Percentiles rank a stretch among this genome's conserved stretches.
phyloP scores from a whole-genome alignment of 1,140 invertebrate genomes.

The Panagrolaimus sp. region DNA sequence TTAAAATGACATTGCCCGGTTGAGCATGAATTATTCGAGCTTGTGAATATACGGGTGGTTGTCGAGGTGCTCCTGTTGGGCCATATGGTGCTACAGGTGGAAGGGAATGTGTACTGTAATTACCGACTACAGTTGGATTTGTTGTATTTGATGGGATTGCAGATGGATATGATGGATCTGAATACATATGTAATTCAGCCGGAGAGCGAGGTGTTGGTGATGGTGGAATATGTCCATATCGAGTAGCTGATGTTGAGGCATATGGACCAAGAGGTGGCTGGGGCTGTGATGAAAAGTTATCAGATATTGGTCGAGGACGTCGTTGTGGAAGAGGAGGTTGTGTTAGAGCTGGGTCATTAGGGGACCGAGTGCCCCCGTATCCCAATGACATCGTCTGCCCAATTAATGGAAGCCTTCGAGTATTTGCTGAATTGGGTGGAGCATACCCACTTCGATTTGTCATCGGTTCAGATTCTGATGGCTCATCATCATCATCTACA shows the following conservation, averaged over 20 bases:
- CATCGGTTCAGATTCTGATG: constrained; percentile 8
- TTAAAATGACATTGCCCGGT: not conserved
- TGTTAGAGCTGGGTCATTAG: not conserved
- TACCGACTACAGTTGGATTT: not conserved
- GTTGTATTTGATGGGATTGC: not conserved
- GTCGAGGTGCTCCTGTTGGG: not conserved
- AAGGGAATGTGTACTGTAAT: not conserved
- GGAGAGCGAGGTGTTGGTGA: not conserved
- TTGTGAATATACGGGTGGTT: not conserved
- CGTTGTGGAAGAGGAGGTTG: not conserved
- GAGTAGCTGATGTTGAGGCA: not conserved
- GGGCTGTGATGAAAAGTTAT: not conserved
- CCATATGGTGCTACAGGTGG: not conserved
- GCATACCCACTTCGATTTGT: not conserved
- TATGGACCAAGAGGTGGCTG: not conserved
- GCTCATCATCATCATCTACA: not conserved
- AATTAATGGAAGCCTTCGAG: not conserved
- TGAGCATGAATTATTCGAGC: constrained; percentile 1
- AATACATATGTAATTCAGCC: not conserved
- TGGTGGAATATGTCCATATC: not conserved
- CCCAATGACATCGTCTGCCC: not conserved
- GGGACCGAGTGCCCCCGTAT: not conserved
- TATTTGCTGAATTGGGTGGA: not conserved
- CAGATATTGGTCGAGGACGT: not conserved
- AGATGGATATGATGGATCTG: not conserved